These are phyloP conservation scores for Eublepharis macularius DNA, from an alignment of 2,113 vertebrate genomes.

Conservation along the genomic window DNA sequence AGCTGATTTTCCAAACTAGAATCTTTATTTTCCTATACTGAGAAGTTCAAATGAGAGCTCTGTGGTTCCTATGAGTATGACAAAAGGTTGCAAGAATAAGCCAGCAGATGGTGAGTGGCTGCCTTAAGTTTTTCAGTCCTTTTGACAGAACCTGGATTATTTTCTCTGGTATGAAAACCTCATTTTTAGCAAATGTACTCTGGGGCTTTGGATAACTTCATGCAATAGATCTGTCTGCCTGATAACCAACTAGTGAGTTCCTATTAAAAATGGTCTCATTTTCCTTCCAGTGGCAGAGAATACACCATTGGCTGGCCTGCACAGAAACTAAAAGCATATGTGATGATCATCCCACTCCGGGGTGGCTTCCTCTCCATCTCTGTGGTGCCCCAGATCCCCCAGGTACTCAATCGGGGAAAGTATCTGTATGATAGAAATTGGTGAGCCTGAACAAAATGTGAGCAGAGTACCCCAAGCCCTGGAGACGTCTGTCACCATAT, in stretches of 20 bases:
- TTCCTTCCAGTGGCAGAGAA: neutral
- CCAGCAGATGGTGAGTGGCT: slow-evolving; percentile 15
- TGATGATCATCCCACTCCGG: neutral
- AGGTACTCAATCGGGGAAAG: neutral
- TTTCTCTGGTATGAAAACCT: neutral
- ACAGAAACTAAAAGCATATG: neutral
- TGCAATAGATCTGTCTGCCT: neutral
- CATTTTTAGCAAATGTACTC: neutral
- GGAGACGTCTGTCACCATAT: no score
- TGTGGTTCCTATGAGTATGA: slow-evolving; percentile 1
- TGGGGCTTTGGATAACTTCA: neutral
- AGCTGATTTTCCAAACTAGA: neutral
- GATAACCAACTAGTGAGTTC: neutral
- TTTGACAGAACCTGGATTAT: slow-evolving; percentile 9
- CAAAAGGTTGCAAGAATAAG: neutral
- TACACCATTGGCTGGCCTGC: neutral
- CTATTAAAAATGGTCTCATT: neutral
- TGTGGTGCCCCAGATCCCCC: neutral
- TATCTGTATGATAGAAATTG: neutral
- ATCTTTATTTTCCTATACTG: slow-evolving; percentile 5
- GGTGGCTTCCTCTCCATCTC: neutral
- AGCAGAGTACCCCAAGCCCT: neutral
- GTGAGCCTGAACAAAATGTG: no score
- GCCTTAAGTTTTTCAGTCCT: slow-evolving; percentile 27
- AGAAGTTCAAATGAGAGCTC: neutral